Percentiles rank a stretch among this genome's conserved stretches.
Conservation (phyloP, 2,888 invertebrate genomes). For the Caprella mutica region DNA sequence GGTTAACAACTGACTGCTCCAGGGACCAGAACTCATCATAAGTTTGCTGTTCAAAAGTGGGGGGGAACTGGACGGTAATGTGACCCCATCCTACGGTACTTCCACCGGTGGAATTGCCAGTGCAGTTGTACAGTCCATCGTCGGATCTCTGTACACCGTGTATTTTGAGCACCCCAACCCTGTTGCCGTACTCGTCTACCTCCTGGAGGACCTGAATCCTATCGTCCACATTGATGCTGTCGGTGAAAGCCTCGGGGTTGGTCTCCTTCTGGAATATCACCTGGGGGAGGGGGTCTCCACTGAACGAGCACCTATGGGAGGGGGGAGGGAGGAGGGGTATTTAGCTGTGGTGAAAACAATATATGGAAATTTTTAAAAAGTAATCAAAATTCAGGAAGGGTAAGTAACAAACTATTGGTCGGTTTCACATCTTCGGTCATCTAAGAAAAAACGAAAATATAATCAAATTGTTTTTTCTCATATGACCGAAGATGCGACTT, state of each 20-base stretch:
- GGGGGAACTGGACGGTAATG: conserved; percentile 67
- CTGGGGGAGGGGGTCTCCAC: conserved; percentile 65
- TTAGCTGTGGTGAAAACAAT: too few species aligned
- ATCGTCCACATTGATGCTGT: conserved; percentile 54
- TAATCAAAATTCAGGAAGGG: too few species aligned
- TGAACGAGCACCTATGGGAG: conserved; percentile 54
- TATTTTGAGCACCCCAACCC: conserved; percentile 48
- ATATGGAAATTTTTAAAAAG: too few species aligned
- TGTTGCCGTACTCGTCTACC: conserved; percentile 21
- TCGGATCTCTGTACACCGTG: conserved; percentile 55
- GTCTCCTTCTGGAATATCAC: conserved; percentile 70
- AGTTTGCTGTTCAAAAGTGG: conserved; percentile 61
- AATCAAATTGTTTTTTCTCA: too few species aligned
- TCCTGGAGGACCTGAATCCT: conserved; percentile 54
- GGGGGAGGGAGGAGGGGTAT: too few species aligned
- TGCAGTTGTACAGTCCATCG: conserved; percentile 79
- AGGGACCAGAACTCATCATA: conserved; percentile 63
- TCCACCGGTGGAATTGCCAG: conserved; percentile 68
- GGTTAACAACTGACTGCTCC: conserved; percentile 65
- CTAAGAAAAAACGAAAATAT: too few species aligned
- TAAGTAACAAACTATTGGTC: too few species aligned
- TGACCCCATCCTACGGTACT: conserved; percentile 66
- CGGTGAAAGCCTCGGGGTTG: conserved; percentile 50
- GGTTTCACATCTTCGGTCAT: too few species aligned
- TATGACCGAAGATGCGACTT: too few species aligned